These are phyloP conservation scores for Pharmacophagus antenor DNA, from an alignment of 2,888 invertebrate species.

Conservation along the genomic window DNA sequence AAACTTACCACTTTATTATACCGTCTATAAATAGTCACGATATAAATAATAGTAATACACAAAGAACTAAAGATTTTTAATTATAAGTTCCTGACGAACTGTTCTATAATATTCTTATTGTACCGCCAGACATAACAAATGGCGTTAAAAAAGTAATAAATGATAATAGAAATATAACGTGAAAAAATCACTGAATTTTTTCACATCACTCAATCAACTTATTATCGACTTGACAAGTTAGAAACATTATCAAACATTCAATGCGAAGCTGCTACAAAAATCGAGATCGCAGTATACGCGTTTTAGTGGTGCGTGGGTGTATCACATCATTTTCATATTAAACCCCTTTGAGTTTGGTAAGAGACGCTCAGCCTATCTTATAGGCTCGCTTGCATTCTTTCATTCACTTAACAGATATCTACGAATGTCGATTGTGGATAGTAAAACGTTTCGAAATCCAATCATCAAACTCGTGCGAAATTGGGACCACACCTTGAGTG, in stretches of 20 bases:
- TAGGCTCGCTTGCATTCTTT: conserved; percentile 49
- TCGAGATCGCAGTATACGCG: conserved; percentile 39
- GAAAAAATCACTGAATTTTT: conserved; percentile 23
- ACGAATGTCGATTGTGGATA: conserved; percentile 52
- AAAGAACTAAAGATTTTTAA: too few species aligned
- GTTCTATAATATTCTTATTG: too few species aligned
- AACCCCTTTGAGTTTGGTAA: conserved; percentile 52
- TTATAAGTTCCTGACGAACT: too few species aligned
- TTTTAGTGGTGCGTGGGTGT: conserved; percentile 53
- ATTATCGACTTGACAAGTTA: conserved; percentile 22
- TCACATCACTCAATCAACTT: conserved; percentile 23
- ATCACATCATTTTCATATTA: conserved; percentile 55
- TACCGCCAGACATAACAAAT: not conserved
- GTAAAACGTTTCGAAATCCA: conserved; percentile 51
- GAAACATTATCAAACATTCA: conserved; percentile 22
- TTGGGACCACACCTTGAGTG: conserved; percentile 57
- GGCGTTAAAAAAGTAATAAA: not conserved
- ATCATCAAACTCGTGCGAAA: conserved; percentile 60
- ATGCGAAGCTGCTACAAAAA: conserved; percentile 41
- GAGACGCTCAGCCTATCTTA: conserved; percentile 50
- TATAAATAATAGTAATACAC: too few species aligned
- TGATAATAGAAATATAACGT: not conserved
- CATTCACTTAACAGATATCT: conserved; percentile 63
- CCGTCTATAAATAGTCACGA: too few species aligned
- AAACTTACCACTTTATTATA: too few species aligned